These are phyloP conservation scores for Otocyon megalotis DNA, from an alignment of 2,113 vertebrate genomes.

Conservation along the genomic window DNA sequence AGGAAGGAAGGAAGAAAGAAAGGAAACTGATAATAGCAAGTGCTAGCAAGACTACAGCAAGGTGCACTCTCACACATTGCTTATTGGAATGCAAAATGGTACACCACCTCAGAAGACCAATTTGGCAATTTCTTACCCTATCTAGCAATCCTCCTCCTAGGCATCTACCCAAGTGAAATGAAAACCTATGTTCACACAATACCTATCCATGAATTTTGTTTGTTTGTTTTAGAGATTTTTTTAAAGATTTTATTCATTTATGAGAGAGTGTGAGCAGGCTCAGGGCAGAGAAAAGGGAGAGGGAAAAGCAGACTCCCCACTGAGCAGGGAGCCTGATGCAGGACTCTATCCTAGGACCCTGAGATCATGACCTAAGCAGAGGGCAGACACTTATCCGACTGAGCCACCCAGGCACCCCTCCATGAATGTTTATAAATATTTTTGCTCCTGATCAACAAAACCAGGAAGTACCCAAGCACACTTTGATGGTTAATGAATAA, in stretches of 20 bases:
- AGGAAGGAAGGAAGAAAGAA: not conserved
- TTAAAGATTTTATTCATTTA: not conserved
- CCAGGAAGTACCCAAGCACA: not conserved
- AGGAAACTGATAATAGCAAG: not conserved
- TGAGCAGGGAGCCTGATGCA: not conserved
- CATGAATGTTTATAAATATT: not conserved
- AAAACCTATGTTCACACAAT: not conserved
- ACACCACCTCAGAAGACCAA: not conserved
- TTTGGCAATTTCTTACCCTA: not conserved
- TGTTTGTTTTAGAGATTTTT: not conserved
- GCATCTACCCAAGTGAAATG: not conserved
- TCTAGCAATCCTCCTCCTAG: not conserved
- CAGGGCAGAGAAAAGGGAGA: not conserved
- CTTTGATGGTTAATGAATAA: not conserved
- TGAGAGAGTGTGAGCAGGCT: not conserved
- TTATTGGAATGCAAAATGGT: not conserved
- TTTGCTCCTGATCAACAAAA: not conserved
- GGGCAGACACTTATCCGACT: not conserved
- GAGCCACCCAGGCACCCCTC: not conserved
- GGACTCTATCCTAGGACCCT: not conserved
- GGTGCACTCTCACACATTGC: not conserved
- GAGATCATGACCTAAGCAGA: not conserved
- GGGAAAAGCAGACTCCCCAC: not conserved
- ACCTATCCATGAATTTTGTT: not conserved
- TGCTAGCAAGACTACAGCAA: not conserved